A percentile compares a stretch with the other conserved stretches of the same genome.
Evolutionary conservation across 2,113 vertebrate species (phyloP).

Genomic region (Spilogale gracilis): DNA sequence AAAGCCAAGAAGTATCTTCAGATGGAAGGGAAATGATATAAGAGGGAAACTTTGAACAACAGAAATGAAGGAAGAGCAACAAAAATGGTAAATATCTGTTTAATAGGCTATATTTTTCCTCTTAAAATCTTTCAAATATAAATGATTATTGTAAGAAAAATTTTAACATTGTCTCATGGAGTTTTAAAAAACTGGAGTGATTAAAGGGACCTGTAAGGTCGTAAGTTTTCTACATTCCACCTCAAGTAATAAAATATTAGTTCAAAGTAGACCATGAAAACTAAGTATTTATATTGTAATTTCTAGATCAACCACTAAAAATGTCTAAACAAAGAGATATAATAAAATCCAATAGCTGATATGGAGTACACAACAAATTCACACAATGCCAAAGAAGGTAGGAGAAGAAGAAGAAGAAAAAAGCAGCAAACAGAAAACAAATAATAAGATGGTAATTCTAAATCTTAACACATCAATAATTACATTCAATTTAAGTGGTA

Average conservation of each 20-base stretch:
- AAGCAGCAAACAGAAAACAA: not conserved
- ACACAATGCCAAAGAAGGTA: not conserved
- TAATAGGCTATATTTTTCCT: not conserved
- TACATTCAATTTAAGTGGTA: not conserved
- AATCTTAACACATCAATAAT: not conserved
- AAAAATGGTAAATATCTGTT: not conserved
- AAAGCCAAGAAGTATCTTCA: not conserved
- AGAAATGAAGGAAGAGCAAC: not conserved
- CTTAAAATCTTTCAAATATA: not conserved
- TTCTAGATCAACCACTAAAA: not conserved
- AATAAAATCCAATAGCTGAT: not conserved
- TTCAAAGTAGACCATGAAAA: slow-evolving; percentile 3
- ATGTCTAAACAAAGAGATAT: not conserved
- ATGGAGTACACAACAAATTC: not conserved
- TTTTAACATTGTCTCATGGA: not conserved
- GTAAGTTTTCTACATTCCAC: not conserved
- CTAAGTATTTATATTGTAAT: not conserved
- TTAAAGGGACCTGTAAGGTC: not conserved
- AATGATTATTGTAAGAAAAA: not conserved
- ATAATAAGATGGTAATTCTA: not conserved
- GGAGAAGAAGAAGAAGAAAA: not conserved
- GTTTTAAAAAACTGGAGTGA: not conserved
- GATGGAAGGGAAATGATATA: not conserved
- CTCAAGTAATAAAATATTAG: slow-evolving; percentile 5
- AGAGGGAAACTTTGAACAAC: not conserved